Evolutionary conservation across 92 coral and sea anemone species (phyloP).

Genomic region (Palythoa heliodiscus): DNA sequence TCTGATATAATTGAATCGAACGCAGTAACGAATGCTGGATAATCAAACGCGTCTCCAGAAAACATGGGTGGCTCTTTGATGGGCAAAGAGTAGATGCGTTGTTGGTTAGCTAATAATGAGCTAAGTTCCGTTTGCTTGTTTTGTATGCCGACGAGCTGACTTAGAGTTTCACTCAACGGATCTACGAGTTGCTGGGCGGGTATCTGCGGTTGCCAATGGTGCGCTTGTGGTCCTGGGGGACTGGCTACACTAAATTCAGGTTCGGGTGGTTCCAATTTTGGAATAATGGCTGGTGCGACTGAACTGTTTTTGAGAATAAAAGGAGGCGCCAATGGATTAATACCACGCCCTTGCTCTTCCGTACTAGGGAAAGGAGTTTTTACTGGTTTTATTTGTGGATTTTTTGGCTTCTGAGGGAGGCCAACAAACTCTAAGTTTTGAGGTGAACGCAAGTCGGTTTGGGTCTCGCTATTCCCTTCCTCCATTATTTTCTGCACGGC

Average conservation of each 20-base stretch:
- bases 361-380: not conserved
- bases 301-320: not conserved
- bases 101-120: constrained; percentile 44
- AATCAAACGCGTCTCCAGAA: constrained; percentile 52
- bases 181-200: constrained; percentile 6
- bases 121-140: constrained; percentile 49
- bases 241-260: not conserved
- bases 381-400: not conserved
- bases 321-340: constrained; percentile 15
- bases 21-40: constrained; percentile 50
- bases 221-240: not conserved
- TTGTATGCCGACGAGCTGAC: constrained; percentile 41
- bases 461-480: constrained; percentile 3
- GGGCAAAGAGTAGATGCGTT: constrained; percentile 36
- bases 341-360: not conserved
- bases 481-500: not conserved
- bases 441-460: not conserved
- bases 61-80: constrained; percentile 49
- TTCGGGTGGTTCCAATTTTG: not conserved
- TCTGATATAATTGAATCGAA: constrained; percentile 37
- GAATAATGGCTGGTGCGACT: constrained; percentile 10
- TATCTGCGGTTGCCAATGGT: constrained; percentile 7
- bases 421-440: too few relatives aligned
- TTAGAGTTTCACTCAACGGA: constrained; percentile 23
- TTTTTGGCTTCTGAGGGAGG: not conserved